Evolutionary conservation across 1,140 invertebrate species (phyloP), one percentile per base, ranked within the genome.

Genomic region (Hylaeus volcanicus): DNA sequence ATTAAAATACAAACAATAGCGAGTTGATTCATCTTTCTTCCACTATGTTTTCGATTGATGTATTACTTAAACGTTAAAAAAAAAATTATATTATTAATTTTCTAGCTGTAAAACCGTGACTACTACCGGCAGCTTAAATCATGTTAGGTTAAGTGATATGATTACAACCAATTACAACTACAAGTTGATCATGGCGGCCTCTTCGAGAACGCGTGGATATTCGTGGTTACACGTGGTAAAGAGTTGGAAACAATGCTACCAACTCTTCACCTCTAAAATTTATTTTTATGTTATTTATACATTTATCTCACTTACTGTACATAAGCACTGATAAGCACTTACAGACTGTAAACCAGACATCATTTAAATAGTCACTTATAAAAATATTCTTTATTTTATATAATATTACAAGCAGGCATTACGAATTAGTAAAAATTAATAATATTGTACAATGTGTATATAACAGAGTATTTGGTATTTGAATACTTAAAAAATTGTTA

Each of bases 321-420:
- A 26, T 26, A 26, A 26, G 0, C 26, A 26, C 26, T 26, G 26
- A 26, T 26, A 26, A 26, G 26, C 26, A 26, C 26, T 26, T 26
- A 26, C 26, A 26, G 26, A 26, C 26, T 26, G 26, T 55, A 51
- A 37, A 15, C 11, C 26, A 45, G 39, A 51, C 5, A 56, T n/a
- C 6, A 14, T 65, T 41, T 48, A 69, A 12, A 69, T 53, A 58
- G 60, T 6, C 61, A 26, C 48, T 64, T 77, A 66, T 26, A 77
- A 85, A 85, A 84, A 84, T 85, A 85, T 26, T 26, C 15, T 75
- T 76, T 74, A 72, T 80, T 75, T 69, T 48, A 63, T 73, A 2
- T 3, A 75, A 68, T 74, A 71, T 73, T 61, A 75, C 14, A 76
- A 76, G 63, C 12, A 79, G n/a, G 14, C 51, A 55, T 73, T 51